Evolutionary conservation across 1,140 invertebrate genomes (phyloP).

Genomic region (Callitettix versicolor): DNA sequence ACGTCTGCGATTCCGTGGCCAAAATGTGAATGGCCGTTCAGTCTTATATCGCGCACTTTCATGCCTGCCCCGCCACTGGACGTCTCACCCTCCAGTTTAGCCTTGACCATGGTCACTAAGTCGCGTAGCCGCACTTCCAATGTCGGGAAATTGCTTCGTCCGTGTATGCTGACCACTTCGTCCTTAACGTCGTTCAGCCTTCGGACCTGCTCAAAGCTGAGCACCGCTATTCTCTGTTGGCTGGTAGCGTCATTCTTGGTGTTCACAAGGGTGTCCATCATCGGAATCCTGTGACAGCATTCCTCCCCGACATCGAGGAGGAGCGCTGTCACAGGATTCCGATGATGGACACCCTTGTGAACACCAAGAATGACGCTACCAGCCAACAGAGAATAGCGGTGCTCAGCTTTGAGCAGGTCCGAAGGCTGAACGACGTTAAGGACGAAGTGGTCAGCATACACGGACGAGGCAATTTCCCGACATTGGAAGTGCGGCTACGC

Average conservation of each 20-base stretch:
- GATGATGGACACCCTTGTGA: constrained; percentile 34
- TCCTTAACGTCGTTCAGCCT: constrained; percentile 92
- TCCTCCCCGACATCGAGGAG: constrained; percentile 35
- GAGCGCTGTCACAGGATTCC: constrained; percentile 33
- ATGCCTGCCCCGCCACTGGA: constrained; percentile 55
- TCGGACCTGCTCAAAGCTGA: constrained; percentile 89
- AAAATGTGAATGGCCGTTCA: constrained; percentile 96
- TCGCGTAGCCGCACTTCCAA: constrained; percentile 86
- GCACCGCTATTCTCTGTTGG: constrained; percentile 67
- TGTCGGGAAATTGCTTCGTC: constrained; percentile 96
- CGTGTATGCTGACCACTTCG: constrained; percentile 90
- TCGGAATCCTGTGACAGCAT: constrained; percentile 32
- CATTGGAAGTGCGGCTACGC: constrained; percentile 81
- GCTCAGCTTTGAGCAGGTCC: constrained; percentile 89
- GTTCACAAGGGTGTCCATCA: constrained; percentile 32
- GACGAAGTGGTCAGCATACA: constrained; percentile 92
- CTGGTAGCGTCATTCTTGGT: constrained; percentile 7
- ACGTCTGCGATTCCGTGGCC: constrained; percentile 73
- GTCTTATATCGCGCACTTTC: constrained; percentile 75
- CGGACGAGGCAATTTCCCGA: constrained; percentile 96
- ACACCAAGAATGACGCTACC: constrained; percentile 1
- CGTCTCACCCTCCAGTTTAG: constrained; percentile 67
- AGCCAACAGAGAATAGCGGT: constrained; percentile 65
- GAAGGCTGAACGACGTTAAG: constrained; percentile 87
- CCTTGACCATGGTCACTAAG: constrained; percentile 78